Evolutionary conservation across 2,797 vertebrate genomes (phyloP).

Genomic region (Sebastes nivosus): DNA sequence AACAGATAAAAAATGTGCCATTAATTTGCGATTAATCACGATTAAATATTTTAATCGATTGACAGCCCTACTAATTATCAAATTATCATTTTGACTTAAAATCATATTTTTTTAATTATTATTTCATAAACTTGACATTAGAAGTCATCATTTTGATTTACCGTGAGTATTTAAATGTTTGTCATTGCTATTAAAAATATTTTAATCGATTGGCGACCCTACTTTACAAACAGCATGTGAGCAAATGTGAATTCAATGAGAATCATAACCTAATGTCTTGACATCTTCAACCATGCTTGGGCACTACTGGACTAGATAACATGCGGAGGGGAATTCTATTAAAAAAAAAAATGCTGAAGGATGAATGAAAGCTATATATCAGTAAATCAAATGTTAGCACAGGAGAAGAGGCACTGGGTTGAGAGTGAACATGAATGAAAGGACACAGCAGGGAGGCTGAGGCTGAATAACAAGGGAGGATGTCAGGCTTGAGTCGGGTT

Average conservation of each 20-base stretch:
- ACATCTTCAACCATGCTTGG: not conserved
- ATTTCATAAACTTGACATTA: no score
- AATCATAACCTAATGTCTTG: not conserved
- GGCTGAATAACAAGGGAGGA: not conserved
- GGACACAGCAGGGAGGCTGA: slow-evolving; percentile 5
- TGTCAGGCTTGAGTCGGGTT: not conserved
- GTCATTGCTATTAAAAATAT: no score
- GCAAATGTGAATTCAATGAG: not conserved
- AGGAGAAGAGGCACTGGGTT: not conserved
- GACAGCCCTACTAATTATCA: no score
- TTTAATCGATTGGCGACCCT: fast-evolving
- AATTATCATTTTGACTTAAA: no score
- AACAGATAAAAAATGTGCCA: no score
- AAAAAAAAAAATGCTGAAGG: not conserved
- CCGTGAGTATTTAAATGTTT: no score
- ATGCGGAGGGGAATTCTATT: fast-evolving
- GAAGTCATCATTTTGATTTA: no score
- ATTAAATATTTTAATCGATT: no score
- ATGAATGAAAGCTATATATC: not conserved
- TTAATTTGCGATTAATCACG: fast-evolving
- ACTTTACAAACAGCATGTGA: not conserved
- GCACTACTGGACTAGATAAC: not conserved
- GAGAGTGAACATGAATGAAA: not conserved
- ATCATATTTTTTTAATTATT: no score
- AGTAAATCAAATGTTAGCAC: not conserved